Conservation (phyloP, 2,888 invertebrate species). For the Eutolmus rufibarbis region DNA sequence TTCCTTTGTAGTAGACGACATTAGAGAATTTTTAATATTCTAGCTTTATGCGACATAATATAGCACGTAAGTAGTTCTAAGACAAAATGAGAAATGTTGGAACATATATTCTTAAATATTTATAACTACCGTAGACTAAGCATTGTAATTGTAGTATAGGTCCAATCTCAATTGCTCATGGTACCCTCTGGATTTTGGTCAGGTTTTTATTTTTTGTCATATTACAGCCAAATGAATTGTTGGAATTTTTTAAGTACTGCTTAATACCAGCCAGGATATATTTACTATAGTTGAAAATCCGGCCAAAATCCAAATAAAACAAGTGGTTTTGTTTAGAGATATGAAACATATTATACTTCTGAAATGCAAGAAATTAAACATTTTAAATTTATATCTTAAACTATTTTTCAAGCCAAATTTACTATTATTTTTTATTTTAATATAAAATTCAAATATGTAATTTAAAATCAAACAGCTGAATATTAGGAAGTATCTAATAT, state of each 20-base stretch:
- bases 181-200: slow-evolving; percentile 6
- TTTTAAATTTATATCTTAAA: background rate
- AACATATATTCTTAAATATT: slow-evolving; percentile 5
- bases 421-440: no score
- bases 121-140: slow-evolving; percentile 13
- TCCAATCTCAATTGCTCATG: slow-evolving; percentile 6
- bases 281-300: background rate
- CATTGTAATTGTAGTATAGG: background rate
- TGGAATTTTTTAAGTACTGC: background rate
- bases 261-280: background rate
- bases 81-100: slow-evolving; percentile 1
- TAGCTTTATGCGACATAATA: slow-evolving; percentile 17
- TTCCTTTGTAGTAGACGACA: slow-evolving; percentile 11
- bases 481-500: no score
- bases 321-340: background rate
- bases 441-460: no score
- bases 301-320: background rate
- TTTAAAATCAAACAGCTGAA: no score
- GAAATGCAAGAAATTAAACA: background rate
- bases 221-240: background rate
- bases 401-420: background rate
- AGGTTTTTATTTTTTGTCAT: background rate
- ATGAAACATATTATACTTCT: background rate
- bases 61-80: slow-evolving; percentile 18
- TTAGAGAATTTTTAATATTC: slow-evolving; percentile 18